phyloP scores from a whole-genome alignment of 2,888 invertebrate species.

The Ecdyonurus torrentis region DNA sequence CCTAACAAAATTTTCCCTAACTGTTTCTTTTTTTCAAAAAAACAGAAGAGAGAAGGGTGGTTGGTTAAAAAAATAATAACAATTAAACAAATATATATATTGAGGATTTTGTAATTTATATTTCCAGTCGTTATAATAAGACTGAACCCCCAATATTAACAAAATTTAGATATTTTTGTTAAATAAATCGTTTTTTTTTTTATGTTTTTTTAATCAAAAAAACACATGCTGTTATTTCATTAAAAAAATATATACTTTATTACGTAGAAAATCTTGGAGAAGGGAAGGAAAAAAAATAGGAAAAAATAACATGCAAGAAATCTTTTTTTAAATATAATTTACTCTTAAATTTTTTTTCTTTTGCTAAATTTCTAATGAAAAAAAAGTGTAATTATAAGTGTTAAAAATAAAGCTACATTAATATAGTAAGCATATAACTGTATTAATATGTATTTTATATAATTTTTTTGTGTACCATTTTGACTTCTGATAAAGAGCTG shows the following conservation, averaged over 20 bases:
- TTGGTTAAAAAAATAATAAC: neutral
- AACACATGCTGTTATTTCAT: neutral
- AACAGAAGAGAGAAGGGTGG: neutral
- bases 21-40: neutral
- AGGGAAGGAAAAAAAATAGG: neutral
- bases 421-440: neutral
- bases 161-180: too few species aligned
- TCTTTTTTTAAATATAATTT: neutral
- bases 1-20: constrained; percentile 2
- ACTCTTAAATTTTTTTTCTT: neutral
- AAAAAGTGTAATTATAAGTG: neutral
- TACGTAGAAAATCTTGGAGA: too few species aligned
- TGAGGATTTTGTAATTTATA: too few species aligned
- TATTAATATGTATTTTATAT: neutral
- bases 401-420: neutral
- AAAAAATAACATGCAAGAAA: neutral
- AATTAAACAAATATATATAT: neutral
- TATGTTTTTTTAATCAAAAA: too few species aligned
- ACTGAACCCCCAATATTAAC: too few species aligned
- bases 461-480: constrained; percentile 56
- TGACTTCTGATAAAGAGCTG: constrained; percentile 95
- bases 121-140: too few species aligned
- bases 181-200: too few species aligned
- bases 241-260: neutral
- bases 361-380: neutral